phyloP scores from a whole-genome alignment of 2,888 invertebrate genomes.

The Ypsolopha sequella region DNA sequence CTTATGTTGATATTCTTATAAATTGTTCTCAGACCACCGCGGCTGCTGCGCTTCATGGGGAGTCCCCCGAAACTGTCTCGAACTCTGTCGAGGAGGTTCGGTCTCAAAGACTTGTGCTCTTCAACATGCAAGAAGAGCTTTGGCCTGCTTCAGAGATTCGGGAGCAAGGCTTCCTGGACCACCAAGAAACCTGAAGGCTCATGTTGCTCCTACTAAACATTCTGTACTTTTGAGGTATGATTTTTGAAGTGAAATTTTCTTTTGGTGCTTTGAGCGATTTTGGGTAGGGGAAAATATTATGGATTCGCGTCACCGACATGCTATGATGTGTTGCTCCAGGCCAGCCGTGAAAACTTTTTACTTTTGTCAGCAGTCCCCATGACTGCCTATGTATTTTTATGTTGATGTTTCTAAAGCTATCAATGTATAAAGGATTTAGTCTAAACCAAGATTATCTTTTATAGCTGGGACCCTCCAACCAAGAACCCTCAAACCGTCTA shows the following conservation, averaged over 20 bases:
- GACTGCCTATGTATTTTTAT: too few relatives aligned
- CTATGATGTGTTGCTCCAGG: too few relatives aligned
- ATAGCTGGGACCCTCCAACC: conserved; percentile 82
- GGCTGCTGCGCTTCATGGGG: conserved; percentile 85
- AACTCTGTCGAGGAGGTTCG: conserved; percentile 86
- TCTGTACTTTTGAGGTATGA: conserved; percentile 47
- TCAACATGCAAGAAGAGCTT: conserved; percentile 80
- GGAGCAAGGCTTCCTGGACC: conserved; percentile 84
- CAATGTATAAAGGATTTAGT: too few relatives aligned
- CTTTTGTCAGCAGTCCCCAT: too few relatives aligned
- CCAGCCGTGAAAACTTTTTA: too few relatives aligned
- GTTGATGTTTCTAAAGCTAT: too few relatives aligned
- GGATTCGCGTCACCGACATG: too few relatives aligned
- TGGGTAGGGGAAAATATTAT: too few relatives aligned
- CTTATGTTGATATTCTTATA: too few relatives aligned
- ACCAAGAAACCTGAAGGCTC: conserved; percentile 62
- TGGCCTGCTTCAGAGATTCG: conserved; percentile 86
- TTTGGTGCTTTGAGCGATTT: too few relatives aligned
- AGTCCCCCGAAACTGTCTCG: conserved; percentile 84
- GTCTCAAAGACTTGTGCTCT: conserved; percentile 79
- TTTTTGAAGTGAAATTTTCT: too few relatives aligned
- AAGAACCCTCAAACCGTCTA: conserved; percentile 88
- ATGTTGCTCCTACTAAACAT: conserved; percentile 49
- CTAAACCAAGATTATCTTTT: not conserved
- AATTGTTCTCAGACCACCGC: conserved; percentile 76